Evolutionary conservation across 35 echinoderm and acorn worm genomes (phyloP).

Genomic region (Hemicentrotus pulcherrimus): DNA sequence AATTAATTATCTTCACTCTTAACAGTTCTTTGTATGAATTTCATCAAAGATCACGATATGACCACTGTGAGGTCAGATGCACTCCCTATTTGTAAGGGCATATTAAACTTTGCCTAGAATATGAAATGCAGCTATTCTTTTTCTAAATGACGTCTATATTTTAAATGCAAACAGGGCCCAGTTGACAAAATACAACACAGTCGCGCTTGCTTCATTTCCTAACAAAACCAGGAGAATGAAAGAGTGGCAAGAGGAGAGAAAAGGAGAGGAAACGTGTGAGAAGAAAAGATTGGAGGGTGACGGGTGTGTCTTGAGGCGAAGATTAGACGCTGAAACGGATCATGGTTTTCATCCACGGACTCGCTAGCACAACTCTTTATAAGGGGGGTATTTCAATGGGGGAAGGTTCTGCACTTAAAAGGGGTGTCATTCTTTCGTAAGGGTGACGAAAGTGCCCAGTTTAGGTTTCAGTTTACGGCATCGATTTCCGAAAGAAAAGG

Average conservation of each 20-base stretch:
- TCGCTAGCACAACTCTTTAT: not conserved
- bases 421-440: constrained; percentile 2
- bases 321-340: constrained; percentile 20
- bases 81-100: too few relatives aligned
- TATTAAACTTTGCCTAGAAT: too few relatives aligned
- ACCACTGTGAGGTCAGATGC: too few relatives aligned
- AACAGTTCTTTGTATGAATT: too few relatives aligned
- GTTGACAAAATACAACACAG: not conserved
- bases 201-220: constrained; percentile 1
- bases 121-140: not conserved
- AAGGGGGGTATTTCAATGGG: not conserved
- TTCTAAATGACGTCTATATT: not conserved
- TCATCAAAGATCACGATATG: too few relatives aligned
- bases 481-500: constrained; percentile 11
- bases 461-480: not conserved
- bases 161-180: not conserved
- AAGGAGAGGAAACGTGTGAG: not conserved
- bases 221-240: not conserved
- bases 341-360: not conserved
- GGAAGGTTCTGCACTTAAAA: constrained; percentile 10
- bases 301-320: constrained; percentile 24
- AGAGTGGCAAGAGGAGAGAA: not conserved
- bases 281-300: constrained; percentile 2
- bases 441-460: constrained; percentile 14
- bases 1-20: too few relatives aligned